phyloP scores from a whole-genome alignment of 2,113 vertebrate species.

The Oreochromis spilurus region DNA sequence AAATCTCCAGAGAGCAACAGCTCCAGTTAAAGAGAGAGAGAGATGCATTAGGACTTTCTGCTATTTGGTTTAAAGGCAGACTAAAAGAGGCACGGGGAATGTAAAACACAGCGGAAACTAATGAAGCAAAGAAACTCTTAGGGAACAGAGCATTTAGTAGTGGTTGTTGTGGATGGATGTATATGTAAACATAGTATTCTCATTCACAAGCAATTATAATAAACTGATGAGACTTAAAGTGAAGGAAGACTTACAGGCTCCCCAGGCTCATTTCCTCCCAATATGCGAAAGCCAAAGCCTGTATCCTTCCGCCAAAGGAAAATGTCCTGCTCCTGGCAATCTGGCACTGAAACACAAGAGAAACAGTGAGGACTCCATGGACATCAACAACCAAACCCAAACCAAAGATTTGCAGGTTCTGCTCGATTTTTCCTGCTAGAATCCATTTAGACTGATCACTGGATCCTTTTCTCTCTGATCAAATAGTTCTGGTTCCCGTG shows the following conservation, averaged over 20 bases:
- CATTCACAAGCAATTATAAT: not conserved
- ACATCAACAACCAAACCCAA: not conserved
- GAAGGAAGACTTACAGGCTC: conserved; percentile 85
- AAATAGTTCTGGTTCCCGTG: not conserved
- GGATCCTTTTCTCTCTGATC: not conserved
- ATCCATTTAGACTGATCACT: not conserved
- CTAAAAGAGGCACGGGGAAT: not conserved
- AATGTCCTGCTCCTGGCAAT: conserved; percentile 97
- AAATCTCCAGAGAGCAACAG: conserved; percentile 34
- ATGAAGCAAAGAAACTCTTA: not conserved
- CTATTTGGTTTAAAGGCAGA: not conserved
- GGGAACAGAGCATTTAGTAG: not conserved
- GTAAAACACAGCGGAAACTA: not conserved
- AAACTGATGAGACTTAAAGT: conserved; percentile 1
- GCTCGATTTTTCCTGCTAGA: not conserved
- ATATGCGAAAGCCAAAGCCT: conserved; percentile 96
- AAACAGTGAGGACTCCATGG: not conserved
- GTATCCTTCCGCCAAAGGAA: conserved; percentile 99
- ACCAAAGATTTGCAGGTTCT: not conserved
- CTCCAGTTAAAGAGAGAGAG: conserved; percentile 24
- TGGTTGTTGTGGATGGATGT: not conserved
- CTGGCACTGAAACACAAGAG: conserved; percentile 81
- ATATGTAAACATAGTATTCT: not conserved
- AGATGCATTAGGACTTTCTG: conserved; percentile 5
- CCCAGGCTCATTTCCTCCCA: conserved; percentile 96